These are phyloP conservation scores for Mormoops blainvillei DNA, from an alignment of 2,113 vertebrate genomes.

Conservation along the genomic window DNA sequence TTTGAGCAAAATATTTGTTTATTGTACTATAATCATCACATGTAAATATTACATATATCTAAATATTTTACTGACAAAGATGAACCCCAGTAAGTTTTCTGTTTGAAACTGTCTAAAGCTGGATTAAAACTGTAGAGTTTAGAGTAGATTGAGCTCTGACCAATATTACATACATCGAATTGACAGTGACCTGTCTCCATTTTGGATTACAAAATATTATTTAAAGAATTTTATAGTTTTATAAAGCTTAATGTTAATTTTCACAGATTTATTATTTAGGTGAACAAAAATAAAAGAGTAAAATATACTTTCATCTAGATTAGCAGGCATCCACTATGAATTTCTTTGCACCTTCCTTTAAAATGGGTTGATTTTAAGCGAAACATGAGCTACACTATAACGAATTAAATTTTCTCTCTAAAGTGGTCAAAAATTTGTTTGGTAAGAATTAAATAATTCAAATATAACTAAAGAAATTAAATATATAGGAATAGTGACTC, in stretches of 20 bases:
- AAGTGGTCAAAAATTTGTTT: neutral
- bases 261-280: neutral
- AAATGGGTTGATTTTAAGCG: neutral
- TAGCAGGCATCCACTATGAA: neutral
- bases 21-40: neutral
- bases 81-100: neutral
- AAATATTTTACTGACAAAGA: neutral
- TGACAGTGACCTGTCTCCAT: neutral
- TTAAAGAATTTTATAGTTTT: neutral
- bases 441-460: conserved; percentile 3
- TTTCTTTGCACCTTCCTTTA: conserved; percentile 1
- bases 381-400: neutral
- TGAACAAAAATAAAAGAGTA: conserved; percentile 9
- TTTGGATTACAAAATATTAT: neutral
- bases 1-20: neutral
- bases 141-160: neutral
- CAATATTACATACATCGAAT: neutral
- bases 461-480: neutral
- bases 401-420: conserved; percentile 23
- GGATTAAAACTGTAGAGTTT: neutral
- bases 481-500: neutral
- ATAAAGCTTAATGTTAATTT: conserved; percentile 13
- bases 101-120: neutral
- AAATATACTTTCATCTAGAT: neutral
- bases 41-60: neutral